phyloP scores from a whole-genome alignment of 2,888 invertebrate species.

The Eledone cirrhosa region DNA sequence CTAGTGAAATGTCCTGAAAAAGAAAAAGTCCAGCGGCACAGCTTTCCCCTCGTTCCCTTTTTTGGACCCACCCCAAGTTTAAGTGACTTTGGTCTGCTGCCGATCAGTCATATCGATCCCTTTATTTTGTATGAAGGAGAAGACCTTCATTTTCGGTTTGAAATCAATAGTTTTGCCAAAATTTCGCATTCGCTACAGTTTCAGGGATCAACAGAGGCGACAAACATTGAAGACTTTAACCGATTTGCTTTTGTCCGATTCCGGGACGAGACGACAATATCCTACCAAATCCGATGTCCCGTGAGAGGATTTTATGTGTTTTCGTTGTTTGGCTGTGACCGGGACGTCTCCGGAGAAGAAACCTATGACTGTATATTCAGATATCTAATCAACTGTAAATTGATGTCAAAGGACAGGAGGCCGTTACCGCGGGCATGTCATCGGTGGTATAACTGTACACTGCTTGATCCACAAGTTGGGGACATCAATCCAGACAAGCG shows the following conservation, averaged over 20 bases:
- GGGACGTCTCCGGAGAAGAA: constrained; percentile 44
- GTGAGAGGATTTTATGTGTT: constrained; percentile 62
- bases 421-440: constrained; percentile 59
- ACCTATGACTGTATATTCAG: constrained; percentile 58
- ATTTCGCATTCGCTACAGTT: constrained; percentile 55
- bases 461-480: constrained; percentile 59
- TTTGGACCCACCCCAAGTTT: constrained; percentile 56
- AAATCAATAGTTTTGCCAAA: constrained; percentile 46
- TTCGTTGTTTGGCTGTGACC: constrained; percentile 52
- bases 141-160: constrained; percentile 53
- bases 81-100: constrained; percentile 48
- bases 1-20: constrained; percentile 57
- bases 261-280: constrained; percentile 52
- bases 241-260: constrained; percentile 57
- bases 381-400: constrained; percentile 60
- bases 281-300: constrained; percentile 60
- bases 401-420: constrained; percentile 51
- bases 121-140: constrained; percentile 52
- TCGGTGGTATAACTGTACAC: constrained; percentile 57
- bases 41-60: constrained; percentile 56
- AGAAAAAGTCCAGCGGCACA: constrained; percentile 50
- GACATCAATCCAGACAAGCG: constrained; percentile 52
- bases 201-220: constrained; percentile 52
- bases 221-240: constrained; percentile 51
- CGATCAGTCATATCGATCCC: constrained; percentile 57